These are phyloP conservation scores for Sarcophaga variegata DNA, from an alignment of 2,888 invertebrate genomes.

Conservation along the genomic window DNA sequence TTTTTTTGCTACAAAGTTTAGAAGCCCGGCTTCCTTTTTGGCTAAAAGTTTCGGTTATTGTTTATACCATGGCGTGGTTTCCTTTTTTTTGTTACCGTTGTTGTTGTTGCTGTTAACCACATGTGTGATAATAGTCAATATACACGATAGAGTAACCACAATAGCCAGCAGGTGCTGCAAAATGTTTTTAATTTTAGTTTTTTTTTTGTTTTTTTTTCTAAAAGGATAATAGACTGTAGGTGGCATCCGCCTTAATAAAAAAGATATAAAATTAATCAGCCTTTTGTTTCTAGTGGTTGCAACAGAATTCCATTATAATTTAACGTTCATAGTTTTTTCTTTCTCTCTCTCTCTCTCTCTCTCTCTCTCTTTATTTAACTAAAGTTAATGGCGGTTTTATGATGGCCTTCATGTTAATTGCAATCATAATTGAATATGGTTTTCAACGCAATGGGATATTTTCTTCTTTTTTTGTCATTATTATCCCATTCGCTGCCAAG, in stretches of 20 bases:
- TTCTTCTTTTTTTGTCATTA: no score
- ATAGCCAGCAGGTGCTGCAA: conserved; percentile 43
- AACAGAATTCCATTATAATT: background rate
- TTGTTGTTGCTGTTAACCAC: conserved; percentile 5
- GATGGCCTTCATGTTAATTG: no score
- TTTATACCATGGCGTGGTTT: background rate
- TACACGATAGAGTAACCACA: conserved; percentile 50
- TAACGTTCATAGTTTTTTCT: background rate
- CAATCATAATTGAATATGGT: no score
- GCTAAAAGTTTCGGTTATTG: background rate
- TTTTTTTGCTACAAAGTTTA: conserved; percentile 20
- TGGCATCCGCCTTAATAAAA: background rate
- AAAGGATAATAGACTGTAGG: background rate
- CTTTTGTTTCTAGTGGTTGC: background rate
- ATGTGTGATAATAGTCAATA: conserved; percentile 56
- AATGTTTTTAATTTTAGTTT: conserved; percentile 20
- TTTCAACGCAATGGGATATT: no score
- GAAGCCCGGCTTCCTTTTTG: conserved; percentile 44
- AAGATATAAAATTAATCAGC: background rate
- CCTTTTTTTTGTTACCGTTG: background rate
- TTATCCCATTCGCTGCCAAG: no score
- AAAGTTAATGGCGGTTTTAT: no score
- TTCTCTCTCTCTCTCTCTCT: no score
- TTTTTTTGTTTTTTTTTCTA: background rate
- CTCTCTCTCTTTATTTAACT: no score